Conservation (phyloP, 2,888 invertebrate species). For the Torymus auratus region DNA sequence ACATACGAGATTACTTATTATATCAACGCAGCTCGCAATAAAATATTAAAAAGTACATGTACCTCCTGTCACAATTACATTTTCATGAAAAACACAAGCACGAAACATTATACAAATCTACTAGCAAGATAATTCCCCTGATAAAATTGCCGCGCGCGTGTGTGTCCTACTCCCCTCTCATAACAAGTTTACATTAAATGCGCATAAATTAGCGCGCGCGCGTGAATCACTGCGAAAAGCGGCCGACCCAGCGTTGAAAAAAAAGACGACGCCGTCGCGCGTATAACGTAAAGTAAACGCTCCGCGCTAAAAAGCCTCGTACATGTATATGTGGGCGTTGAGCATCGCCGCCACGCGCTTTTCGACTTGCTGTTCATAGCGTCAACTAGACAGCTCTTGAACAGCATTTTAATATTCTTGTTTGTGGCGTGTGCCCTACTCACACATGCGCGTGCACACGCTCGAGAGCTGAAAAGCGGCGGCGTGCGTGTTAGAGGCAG, state of each 20-base stretch:
- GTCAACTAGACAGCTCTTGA: slow-evolving; percentile 22
- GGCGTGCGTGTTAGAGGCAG: slow-evolving; percentile 15
- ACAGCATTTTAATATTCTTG: slow-evolving; percentile 20
- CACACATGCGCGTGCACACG: neutral
- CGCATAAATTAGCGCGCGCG: slow-evolving; percentile 1
- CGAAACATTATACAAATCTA: too few relatives aligned
- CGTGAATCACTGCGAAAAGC: slow-evolving; percentile 5
- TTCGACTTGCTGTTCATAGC: neutral
- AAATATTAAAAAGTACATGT: too few relatives aligned
- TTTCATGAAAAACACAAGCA: too few relatives aligned
- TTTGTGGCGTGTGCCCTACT: slow-evolving; percentile 12
- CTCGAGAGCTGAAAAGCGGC: neutral
- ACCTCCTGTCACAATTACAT: too few relatives aligned
- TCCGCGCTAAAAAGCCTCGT: neutral
- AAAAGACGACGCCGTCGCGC: neutral
- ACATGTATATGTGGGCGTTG: neutral
- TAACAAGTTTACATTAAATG: slow-evolving; percentile 23
- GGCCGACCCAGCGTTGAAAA: neutral
- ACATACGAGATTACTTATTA: too few relatives aligned
- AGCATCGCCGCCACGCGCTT: slow-evolving; percentile 12
- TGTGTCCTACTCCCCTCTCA: neutral
- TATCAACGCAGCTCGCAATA: too few relatives aligned
- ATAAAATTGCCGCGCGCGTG: neutral
- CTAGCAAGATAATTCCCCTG: neutral
- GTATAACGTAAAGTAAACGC: neutral